Base-by-base conservation (phyloP, 2,888 invertebrate species). In the Tuta absoluta region DNA sequence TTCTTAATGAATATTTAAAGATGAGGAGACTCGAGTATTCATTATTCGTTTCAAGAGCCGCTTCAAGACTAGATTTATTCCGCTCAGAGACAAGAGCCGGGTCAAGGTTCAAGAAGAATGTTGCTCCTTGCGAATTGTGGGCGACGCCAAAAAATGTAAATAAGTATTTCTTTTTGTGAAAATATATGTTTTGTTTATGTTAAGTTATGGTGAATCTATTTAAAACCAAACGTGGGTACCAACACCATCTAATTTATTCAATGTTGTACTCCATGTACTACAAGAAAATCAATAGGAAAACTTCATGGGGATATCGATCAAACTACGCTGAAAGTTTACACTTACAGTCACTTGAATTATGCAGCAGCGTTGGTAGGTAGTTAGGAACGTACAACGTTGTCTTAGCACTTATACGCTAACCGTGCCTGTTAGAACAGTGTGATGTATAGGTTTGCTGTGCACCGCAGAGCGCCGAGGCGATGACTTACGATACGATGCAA, bases 401-500 rank as follows among this genome's bases (percentile, higher is more conserved):
- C 38, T 66, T 49, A 63, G 57, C 65, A 66, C 66, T 68, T 64
- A 67, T 66, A 63, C 53, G 72, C 72, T 75, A 73, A 78, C 71
- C 75, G 70, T 68, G 73, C 72, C 79, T 80, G 81, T 81, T 80
- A 78, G 78, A 80, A 80, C 82, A 79, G 70, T 73, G 72, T 84
- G 79, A 84, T 78, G 73, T 83, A 83, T 79, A 67, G 74, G 76
- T 75, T 76, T 77, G 77, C 70, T 73, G 73, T 77, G 72, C 75
- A 72, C 72, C 72, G 73, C 74, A 73, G 75, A 74, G 72, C 68
- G 74, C 74, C 77, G 71, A 82, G 74, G 77, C 85, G 80, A 83
- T 86, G 86, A 85, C 84, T 85, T 85, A 86, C 81, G 76, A 76
- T 78, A 78, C 78, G 74, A 73, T 79, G 82, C 82, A 82, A 76